Evolutionary conservation across 1,140 invertebrate genomes (phyloP), one percentile per base, ranked within the genome.

Genomic region (Argopecten irradians): DNA sequence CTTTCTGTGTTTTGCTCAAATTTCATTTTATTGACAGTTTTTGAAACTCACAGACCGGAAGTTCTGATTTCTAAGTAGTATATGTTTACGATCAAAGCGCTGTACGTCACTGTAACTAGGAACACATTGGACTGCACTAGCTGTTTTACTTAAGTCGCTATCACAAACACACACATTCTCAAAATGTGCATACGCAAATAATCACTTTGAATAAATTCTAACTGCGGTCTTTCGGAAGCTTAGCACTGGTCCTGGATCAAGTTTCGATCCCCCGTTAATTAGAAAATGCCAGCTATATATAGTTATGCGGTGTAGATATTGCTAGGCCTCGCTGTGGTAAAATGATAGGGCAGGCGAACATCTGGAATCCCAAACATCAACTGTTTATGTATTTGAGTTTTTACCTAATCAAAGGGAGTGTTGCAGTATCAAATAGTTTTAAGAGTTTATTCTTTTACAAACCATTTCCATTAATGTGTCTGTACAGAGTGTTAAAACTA

Each of bases 341-440:
- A 16, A 5, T 71, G 55, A 71, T 71, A 71, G 55, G 22, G 8
- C 16, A 71, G 22, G 14, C 55, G 55, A 28, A 28, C 55, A 71
- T 71, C 55, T 71, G 55, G 55, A 71, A 71, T 71, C 55, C 55
- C 8, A 71, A 71, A 71, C 55, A 71, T 71, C 55, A 71, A 71
- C 55, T 71, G 55, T 71, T 71, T 71, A 71, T 71, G 13, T 71
- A 71, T 71, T 71, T 71, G 55, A 71, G 55, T 71, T 71, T 71
- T 71, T 71, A 71, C 55, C 55, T 71, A 71, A 71, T 71, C 55
- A 71, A 71, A 71, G 55, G 28, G 55, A n/a, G 16, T 5, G 28
- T 71, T 8, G 55, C 43, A 22, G 55, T 71, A 71, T 71, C 55
- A 71, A 28, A 71, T 71, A 5, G 28, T 71, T 71, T 28, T n/a